These are phyloP conservation scores for Diplolepis rosae DNA, from an alignment of 2,888 invertebrate species.

Conservation along the genomic window DNA sequence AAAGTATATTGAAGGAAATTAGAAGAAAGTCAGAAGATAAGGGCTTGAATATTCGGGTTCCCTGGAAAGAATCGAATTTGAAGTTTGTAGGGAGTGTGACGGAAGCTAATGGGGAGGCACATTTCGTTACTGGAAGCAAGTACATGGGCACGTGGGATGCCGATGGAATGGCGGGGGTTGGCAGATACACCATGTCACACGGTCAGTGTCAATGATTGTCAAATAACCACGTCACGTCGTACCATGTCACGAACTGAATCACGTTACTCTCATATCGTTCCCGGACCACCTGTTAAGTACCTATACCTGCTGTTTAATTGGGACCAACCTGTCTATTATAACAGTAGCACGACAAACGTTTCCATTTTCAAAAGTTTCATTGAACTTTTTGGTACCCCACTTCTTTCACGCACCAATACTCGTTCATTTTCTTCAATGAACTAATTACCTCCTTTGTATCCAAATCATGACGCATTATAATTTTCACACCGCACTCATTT, in stretches of 20 bases:
- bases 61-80: not conserved
- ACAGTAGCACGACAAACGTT: not conserved
- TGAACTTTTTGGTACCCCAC: constrained; percentile 10
- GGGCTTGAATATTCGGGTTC: not conserved
- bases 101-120: constrained; percentile 33
- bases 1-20: not conserved
- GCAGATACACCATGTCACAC: constrained; percentile 78
- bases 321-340: not conserved
- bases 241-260: not conserved
- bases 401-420: not conserved
- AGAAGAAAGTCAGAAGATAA: not conserved
- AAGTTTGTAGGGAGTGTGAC: constrained; percentile 18
- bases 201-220: constrained; percentile 70
- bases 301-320: not conserved
- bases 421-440: not conserved
- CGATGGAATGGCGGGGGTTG: constrained; percentile 78
- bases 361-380: constrained; percentile 8
- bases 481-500: too few relatives aligned
- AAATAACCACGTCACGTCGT: not conserved
- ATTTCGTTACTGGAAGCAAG: constrained; percentile 76
- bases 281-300: not conserved
- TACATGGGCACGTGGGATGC: constrained; percentile 79
- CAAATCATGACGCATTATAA: too few relatives aligned
- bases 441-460: not conserved
- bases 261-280: not conserved